Base-by-base conservation (phyloP, 1,140 invertebrate genomes). In the Danaus plexippus region DNA sequence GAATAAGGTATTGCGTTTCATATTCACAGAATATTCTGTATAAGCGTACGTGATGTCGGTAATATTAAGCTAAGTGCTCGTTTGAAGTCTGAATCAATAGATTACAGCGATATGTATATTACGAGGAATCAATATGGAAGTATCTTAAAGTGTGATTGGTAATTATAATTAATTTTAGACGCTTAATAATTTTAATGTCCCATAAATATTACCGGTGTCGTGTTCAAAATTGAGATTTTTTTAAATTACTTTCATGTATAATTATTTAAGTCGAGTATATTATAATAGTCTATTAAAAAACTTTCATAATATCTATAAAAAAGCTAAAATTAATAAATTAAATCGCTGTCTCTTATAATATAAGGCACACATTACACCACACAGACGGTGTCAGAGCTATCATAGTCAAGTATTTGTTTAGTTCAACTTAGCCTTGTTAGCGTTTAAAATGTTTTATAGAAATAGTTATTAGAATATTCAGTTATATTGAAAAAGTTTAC, bases 61-160 rank as follows among this genome's bases (percentile, higher is more conserved):
- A 56, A 64, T 64, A 64, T 64, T 63, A 54, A 42, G 56, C 61
- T 63, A 58, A 63, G 62, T 64, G 57, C 57, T 52, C 15, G 50
- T 44, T 45, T 18, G 43, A 44, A 43, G 43, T 4, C n/a, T 43
- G 57, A 60, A 22, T 55, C n/a, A 50, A 10, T 40, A 11, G 43
- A 15, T 8, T 41, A n/a, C 4, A 6, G 48, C 48, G 61, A 52
- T 51, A 54, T 22, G 41, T 41, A 32, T 11, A 18, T 48, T 13
- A 48, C 11, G 9, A 13, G 46, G 46, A 11, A 12, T 15, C 10
- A 0, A 4, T 5, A 9, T 47, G 7, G 11, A 47, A 47, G 11
- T 10, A 47, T 13, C 11, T 32, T 32, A 4, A 32, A 32, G 2
- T 32, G 7, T 22, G 7, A 32, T 32, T 32, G 7, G 22, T 32